Conservation (phyloP, 2,113 vertebrate genomes). For the Malurus cyaneus region DNA sequence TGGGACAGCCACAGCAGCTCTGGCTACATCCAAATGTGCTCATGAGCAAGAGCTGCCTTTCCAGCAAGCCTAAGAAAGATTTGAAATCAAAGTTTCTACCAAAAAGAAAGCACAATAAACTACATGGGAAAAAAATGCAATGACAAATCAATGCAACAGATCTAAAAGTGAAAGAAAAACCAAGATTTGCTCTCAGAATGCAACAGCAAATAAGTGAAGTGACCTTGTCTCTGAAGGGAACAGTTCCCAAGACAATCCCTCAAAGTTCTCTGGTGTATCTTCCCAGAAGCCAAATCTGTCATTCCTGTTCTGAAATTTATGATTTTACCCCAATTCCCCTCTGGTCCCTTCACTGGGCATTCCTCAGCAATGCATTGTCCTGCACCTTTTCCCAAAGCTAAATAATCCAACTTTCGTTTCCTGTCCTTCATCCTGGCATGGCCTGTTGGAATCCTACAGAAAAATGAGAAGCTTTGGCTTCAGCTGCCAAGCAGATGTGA, state of each 20-base stretch:
- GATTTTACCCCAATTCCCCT: neutral
- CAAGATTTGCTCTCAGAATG: neutral
- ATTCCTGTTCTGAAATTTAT: neutral
- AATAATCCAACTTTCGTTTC: slow-evolving; percentile 49
- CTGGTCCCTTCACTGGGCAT: neutral
- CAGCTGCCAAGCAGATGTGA: slow-evolving; percentile 69
- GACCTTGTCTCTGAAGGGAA: neutral
- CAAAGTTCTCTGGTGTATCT: neutral
- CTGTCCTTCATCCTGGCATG: slow-evolving; percentile 47
- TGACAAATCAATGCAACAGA: neutral
- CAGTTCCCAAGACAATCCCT: neutral
- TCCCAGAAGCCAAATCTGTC: neutral
- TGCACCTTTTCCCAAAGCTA: neutral
- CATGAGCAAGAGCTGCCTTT: neutral
- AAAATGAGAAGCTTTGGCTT: slow-evolving; percentile 35
- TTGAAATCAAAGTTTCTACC: neutral
- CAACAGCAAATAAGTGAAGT: neutral
- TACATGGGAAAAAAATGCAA: neutral
- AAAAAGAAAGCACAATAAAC: neutral
- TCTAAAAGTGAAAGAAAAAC: neutral
- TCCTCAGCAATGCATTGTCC: slow-evolving; percentile 34
- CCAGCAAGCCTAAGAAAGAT: neutral
- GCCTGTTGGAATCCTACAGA: slow-evolving; percentile 9
- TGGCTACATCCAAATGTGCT: neutral
- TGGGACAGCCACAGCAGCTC: neutral